A percentile compares a stretch with the other conserved stretches of the same genome.
Evolutionary conservation across 2,797 vertebrate species (phyloP).

Genomic region (Pangasius sanitwongsei): DNA sequence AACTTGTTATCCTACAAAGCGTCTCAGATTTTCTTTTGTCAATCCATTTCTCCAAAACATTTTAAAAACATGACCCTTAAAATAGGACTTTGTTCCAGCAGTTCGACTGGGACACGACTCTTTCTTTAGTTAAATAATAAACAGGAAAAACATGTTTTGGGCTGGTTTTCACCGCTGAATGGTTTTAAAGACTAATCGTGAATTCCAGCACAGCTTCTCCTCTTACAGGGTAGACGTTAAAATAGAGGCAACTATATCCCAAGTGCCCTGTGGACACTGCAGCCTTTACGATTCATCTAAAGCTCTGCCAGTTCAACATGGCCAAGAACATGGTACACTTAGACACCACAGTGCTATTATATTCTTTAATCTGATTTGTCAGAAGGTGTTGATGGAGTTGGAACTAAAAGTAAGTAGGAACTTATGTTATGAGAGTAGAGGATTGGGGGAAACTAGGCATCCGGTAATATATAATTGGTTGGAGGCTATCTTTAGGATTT

Average conservation of each 20-base stretch:
- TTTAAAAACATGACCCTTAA: neutral
- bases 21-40: neutral
- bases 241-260: neutral
- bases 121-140: neutral
- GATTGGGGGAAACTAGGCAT: no score
- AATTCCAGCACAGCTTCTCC: neutral
- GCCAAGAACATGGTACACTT: neutral
- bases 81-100: neutral
- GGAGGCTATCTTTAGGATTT: no score
- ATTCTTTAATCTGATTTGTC: no score
- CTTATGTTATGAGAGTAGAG: no score
- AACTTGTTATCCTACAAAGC: no score
- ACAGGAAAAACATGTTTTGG: neutral
- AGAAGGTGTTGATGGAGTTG: no score
- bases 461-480: no score
- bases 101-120: neutral
- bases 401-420: no score
- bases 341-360: neutral
- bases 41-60: neutral
- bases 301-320: neutral
- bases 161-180: neutral
- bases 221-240: neutral
- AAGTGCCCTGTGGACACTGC: neutral
- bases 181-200: neutral
- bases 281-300: neutral